phyloP scores from a whole-genome alignment of 2,113 vertebrate species.

The Alces alces region DNA sequence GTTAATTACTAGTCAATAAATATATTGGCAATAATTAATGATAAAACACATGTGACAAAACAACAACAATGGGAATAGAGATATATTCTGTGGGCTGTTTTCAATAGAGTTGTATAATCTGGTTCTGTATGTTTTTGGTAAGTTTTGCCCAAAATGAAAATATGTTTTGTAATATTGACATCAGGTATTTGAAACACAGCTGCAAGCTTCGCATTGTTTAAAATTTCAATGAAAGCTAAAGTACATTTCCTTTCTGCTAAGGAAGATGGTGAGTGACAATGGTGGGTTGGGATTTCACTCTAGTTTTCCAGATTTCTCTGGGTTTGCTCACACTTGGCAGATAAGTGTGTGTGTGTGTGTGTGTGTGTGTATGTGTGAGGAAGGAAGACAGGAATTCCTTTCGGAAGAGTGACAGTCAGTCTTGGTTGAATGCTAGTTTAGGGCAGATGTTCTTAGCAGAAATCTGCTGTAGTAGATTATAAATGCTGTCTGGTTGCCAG shows the following conservation, averaged over 20 bases:
- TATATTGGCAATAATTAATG: not conserved
- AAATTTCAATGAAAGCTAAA: constrained; percentile 73
- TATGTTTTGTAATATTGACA: constrained; percentile 64
- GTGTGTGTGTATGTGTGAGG: not conserved
- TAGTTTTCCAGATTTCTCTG: constrained; percentile 67
- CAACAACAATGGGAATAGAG: not conserved
- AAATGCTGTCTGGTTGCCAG: constrained; percentile 60
- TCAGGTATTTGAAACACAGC: constrained; percentile 72
- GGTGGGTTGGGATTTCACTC: constrained; percentile 23
- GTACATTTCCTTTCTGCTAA: constrained; percentile 80
- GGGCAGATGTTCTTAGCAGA: constrained; percentile 78
- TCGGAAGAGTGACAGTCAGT: constrained; percentile 76
- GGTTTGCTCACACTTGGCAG: constrained; percentile 70
- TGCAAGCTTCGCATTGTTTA: constrained; percentile 76
- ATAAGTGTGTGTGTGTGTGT: constrained; percentile 64
- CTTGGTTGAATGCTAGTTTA: constrained; percentile 51
- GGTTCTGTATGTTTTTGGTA: constrained; percentile 57
- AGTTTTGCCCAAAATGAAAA: constrained; percentile 71
- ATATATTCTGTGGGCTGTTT: constrained; percentile 29
- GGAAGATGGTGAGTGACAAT: constrained; percentile 75
- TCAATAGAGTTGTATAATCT: constrained; percentile 49
- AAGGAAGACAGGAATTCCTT: constrained; percentile 85
- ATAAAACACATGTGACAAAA: not conserved
- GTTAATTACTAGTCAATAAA: not conserved
- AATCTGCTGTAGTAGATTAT: constrained; percentile 57